phyloP scores from a whole-genome alignment of 1,140 invertebrate genomes.

The Plutomurus gul region DNA sequence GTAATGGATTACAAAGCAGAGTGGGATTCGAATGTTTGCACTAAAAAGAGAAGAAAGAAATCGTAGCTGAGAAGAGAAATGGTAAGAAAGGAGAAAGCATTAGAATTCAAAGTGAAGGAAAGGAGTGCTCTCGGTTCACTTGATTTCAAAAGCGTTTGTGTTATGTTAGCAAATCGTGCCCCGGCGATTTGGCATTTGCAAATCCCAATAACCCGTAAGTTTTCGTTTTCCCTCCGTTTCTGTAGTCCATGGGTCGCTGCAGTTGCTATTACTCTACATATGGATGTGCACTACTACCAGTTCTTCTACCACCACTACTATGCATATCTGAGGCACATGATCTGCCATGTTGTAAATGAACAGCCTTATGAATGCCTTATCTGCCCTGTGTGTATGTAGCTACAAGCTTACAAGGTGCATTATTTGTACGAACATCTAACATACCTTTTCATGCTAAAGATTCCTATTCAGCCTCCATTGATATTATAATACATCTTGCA shows the following conservation, averaged over 20 bases:
- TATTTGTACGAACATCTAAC: too few relatives aligned
- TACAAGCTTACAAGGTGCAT: too few relatives aligned
- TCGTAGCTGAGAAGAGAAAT: too few relatives aligned
- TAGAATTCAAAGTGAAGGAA: background rate
- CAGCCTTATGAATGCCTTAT: too few relatives aligned
- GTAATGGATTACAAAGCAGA: conserved; percentile 18
- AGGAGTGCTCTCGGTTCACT: conserved; percentile 10
- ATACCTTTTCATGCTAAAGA: too few relatives aligned
- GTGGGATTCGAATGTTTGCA: background rate
- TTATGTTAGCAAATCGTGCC: conserved; percentile 1
- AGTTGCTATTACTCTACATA: background rate
- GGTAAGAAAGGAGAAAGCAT: background rate
- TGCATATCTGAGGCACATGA: too few relatives aligned
- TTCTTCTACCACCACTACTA: too few relatives aligned
- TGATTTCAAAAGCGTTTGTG: conserved; percentile 12
- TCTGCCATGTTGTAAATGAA: too few relatives aligned
- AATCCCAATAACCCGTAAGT: conserved; percentile 12
- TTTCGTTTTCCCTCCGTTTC: background rate
- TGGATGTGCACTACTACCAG: too few relatives aligned
- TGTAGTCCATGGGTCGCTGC: background rate
- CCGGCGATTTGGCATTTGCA: conserved; percentile 11
- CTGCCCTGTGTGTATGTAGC: too few relatives aligned
- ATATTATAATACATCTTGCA: too few relatives aligned
- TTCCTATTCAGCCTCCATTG: too few relatives aligned
- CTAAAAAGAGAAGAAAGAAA: background rate